phyloP scores from a whole-genome alignment of 2,797 vertebrate genomes.

The Gallinago stenura region DNA sequence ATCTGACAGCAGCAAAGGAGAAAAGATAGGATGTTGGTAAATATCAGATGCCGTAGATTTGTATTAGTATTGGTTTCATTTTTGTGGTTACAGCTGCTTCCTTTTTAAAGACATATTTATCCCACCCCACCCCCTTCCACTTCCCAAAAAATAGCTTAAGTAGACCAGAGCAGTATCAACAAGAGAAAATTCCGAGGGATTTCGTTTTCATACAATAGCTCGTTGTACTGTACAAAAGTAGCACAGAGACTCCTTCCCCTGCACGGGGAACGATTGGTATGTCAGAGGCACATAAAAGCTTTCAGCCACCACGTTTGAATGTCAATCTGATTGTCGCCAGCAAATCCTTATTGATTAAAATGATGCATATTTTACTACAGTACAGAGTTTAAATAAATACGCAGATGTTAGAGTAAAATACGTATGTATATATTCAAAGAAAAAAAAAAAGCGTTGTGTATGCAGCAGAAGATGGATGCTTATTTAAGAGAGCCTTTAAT shows the following conservation, averaged over 20 bases:
- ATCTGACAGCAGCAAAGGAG: constrained; percentile 47
- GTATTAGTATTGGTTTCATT: constrained; percentile 62
- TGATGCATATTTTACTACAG: constrained; percentile 84
- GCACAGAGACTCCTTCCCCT: constrained; percentile 47
- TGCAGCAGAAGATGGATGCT: constrained; percentile 80
- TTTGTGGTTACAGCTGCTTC: constrained; percentile 73
- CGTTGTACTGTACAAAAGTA: constrained; percentile 64
- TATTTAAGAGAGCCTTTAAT: constrained; percentile 85
- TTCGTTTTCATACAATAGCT: constrained; percentile 55
- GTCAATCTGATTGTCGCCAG: constrained; percentile 74
- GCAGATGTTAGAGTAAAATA: constrained; percentile 82
- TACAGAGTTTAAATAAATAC: constrained; percentile 84
- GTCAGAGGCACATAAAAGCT: constrained; percentile 64
- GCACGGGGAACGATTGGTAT: constrained; percentile 36
- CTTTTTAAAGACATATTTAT: constrained; percentile 59
- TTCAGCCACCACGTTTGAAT: constrained; percentile 69
- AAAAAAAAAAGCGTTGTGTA: constrained; percentile 78
- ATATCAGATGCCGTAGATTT: constrained; percentile 65
- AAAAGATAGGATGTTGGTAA: constrained; percentile 61
- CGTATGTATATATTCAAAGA: constrained; percentile 84
- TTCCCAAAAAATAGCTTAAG: constrained; percentile 58
- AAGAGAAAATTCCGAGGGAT: constrained; percentile 59
- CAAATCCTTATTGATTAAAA: constrained; percentile 76
- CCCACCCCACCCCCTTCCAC: constrained; percentile 11
- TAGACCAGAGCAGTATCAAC: constrained; percentile 69